phyloP scores from a whole-genome alignment of 2,113 vertebrate species.

The Eptesicus fuscus region DNA sequence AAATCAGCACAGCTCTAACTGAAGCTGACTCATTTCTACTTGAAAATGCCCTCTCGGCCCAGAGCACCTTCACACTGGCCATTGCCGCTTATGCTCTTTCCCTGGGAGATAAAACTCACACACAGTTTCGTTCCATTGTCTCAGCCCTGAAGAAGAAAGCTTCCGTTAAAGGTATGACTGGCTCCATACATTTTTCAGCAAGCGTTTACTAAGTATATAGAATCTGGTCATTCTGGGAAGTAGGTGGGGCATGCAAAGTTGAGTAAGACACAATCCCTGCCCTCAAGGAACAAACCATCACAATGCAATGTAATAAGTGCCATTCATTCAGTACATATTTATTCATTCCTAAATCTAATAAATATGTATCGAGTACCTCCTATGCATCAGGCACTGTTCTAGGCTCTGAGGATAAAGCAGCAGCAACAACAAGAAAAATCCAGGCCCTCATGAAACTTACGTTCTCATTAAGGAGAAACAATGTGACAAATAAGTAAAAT shows the following conservation, averaged over 20 bases:
- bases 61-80: slow-evolving; percentile 88
- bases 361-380: background rate
- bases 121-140: background rate
- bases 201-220: background rate
- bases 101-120: slow-evolving; percentile 76
- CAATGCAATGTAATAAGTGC: background rate
- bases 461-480: background rate
- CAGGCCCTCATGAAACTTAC: background rate
- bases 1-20: slow-evolving; percentile 78
- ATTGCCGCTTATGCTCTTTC: slow-evolving; percentile 87
- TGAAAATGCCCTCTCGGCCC: slow-evolving; percentile 71
- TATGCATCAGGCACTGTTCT: background rate
- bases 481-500: background rate
- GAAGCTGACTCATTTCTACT: slow-evolving; percentile 84
- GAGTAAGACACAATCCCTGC: background rate
- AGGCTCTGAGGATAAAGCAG: background rate
- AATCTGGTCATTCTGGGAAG: background rate
- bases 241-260: background rate
- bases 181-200: background rate
- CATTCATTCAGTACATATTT: background rate
- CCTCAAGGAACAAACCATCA: background rate
- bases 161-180: slow-evolving; percentile 80
- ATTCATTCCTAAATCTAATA: background rate
- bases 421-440: background rate
- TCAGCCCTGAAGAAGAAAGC: slow-evolving; percentile 82